phyloP scores from a whole-genome alignment of 2,888 invertebrate species.

The Dolichopus griseipennis region DNA sequence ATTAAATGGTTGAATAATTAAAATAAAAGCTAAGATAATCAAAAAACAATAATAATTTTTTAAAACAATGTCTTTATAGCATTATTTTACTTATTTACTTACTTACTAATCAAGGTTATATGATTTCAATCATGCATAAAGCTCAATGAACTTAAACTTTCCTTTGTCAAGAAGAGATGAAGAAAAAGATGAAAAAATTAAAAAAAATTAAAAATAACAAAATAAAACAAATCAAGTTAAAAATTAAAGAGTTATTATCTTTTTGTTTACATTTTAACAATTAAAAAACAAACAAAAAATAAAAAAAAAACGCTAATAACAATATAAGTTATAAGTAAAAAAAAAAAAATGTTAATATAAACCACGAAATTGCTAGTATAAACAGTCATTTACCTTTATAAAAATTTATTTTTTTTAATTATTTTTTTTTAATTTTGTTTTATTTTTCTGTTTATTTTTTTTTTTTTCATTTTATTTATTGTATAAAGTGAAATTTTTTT shows the following conservation, averaged over 20 bases:
- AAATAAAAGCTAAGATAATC: not conserved
- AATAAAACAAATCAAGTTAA: not conserved
- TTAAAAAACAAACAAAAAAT: not conserved
- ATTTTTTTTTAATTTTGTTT: not conserved
- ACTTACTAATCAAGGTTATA: not conserved
- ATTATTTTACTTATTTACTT: too few species aligned
- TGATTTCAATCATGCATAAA: not conserved
- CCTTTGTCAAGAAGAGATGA: not conserved
- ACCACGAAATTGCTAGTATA: not conserved
- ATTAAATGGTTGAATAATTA: not conserved
- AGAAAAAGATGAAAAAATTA: not conserved
- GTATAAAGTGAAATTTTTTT: not conserved
- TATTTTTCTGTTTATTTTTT: too few species aligned
- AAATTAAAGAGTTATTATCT: not conserved
- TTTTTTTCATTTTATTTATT: not conserved
- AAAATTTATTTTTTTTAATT: too few species aligned
- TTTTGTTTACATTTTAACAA: constrained; percentile 6
- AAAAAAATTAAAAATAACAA: not conserved
- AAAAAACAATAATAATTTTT: too few species aligned
- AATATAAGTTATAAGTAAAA: not conserved
- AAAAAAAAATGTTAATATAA: not conserved
- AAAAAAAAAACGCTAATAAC: not conserved
- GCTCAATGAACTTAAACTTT: not conserved
- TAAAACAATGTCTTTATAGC: too few species aligned
- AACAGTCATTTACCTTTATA: not conserved